Base-by-base conservation (phyloP, 2,113 vertebrate genomes). In the Plectropomus leopardus region DNA sequence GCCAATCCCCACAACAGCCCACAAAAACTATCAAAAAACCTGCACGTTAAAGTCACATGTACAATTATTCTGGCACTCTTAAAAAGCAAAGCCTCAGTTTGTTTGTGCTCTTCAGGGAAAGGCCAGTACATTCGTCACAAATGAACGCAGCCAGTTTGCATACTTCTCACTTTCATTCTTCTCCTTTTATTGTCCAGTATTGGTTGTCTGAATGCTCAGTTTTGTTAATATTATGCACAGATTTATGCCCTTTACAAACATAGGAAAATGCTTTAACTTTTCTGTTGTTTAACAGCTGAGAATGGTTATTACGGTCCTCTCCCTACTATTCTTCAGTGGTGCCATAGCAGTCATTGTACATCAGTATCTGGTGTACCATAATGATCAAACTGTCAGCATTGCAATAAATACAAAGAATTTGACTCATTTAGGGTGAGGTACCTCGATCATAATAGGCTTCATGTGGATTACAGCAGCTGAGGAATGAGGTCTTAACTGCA, bases 361-460 rank as follows among this genome's bases (percentile, higher is more conserved):
- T 70, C 69, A 48, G 13, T 7, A 65, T 53, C 44, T 83, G 48
- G 76, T 72, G 69, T 15, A 32, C 54, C 13, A 21, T 64, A 53
- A 82, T 75, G 57, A 86, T 83, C 16, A 51, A 42, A 30, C 70
- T 76, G 66, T 64, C 44, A 78, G 19, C 53, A 11, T 28, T 36
- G 74, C 16, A 24, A 76, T 50, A 66, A 70, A 65, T 70, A 50
- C 63, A 44, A 51, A 63, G 14, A 24, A 48, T 42, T 51, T 58
- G 48, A 74, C 57, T 72, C 67, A 65, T 72, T 78, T 61, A 79
- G 50, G 50, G 19, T 67, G 74, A 59, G 61, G 7, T 42, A 50
- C 21, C 32, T 64, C 23, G 4, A 44, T 76, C 47, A 72, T 76
- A 72, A 67, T 63, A 50, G 57, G 81, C 32, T 60, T 69, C 72